These are phyloP conservation scores for Punctoribates punctum DNA, from an alignment of 2,888 invertebrate genomes.

Conservation along the genomic window DNA sequence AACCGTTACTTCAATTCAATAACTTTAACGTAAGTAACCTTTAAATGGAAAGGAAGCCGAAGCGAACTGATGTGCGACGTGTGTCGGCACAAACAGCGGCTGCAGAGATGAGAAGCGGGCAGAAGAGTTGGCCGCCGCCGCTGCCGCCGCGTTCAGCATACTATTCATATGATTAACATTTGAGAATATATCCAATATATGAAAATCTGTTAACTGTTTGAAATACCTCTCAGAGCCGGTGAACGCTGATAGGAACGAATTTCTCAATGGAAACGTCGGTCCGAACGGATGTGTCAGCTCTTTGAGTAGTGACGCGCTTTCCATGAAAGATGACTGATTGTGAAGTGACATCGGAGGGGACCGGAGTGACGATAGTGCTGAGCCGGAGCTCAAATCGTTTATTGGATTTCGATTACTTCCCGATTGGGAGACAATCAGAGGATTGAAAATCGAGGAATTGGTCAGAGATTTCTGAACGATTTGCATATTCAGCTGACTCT, in stretches of 20 bases:
- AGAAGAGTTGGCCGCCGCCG: constrained; percentile 9
- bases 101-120: constrained; percentile 11
- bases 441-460: constrained; percentile 15
- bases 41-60: constrained; percentile 79
- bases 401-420: neutral
- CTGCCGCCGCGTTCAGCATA: constrained; percentile 5
- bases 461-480: constrained; percentile 23
- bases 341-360: constrained; percentile 19
- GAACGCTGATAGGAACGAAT: constrained; percentile 19
- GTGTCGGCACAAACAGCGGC: constrained; percentile 15
- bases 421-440: constrained; percentile 3
- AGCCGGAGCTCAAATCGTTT: neutral
- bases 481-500: constrained; percentile 29
- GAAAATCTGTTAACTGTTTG: neutral
- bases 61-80: constrained; percentile 59
- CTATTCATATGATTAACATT: neutral
- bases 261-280: constrained; percentile 20
- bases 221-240: constrained; percentile 22
- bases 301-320: constrained; percentile 17
- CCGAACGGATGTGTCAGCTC: constrained; percentile 25
- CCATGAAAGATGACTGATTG: constrained; percentile 23
- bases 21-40: constrained; percentile 60
- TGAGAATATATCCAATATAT: neutral
- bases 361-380: constrained; percentile 4
- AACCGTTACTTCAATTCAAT: neutral